phyloP scores from a whole-genome alignment of 2,888 invertebrate genomes.

The Chloroclystis v-ata region DNA sequence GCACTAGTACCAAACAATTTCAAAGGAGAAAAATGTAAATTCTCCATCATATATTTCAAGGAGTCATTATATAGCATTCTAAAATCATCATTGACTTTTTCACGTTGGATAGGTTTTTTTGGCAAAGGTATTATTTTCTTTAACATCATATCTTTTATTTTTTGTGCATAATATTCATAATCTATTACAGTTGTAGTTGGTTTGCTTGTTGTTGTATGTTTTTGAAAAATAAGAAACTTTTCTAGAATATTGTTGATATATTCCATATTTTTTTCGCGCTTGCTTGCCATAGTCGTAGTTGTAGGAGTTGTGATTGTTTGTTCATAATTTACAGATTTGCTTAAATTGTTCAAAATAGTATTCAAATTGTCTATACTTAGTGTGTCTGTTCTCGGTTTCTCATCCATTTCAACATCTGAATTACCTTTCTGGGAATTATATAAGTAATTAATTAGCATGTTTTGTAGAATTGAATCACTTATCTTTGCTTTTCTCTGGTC shows the following conservation, averaged over 20 bases:
- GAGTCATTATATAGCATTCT: conserved; percentile 5
- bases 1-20: background rate
- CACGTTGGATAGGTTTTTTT: background rate
- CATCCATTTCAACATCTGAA: conserved; percentile 1
- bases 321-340: conserved; percentile 5
- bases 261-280: conserved; percentile 25
- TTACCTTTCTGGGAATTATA: conserved; percentile 22
- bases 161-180: conserved; percentile 21
- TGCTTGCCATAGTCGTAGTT: no score
- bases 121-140: conserved; percentile 2
- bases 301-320: no score
- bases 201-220: conserved; percentile 21
- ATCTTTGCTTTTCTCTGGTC: conserved; percentile 9
- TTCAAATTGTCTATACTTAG: conserved; percentile 7
- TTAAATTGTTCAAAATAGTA: conserved; percentile 9
- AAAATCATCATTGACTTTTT: background rate
- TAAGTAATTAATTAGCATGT: conserved; percentile 11
- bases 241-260: conserved; percentile 36
- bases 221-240: conserved; percentile 32
- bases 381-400: background rate
- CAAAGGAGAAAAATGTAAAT: background rate
- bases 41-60: conserved; percentile 2
- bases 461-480: conserved; percentile 10
- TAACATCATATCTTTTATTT: conserved; percentile 25
- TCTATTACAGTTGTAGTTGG: conserved; percentile 16